Evolutionary conservation across 1,140 invertebrate genomes (phyloP), one percentile per base, ranked within the genome.

Genomic region (Glomeris maerens): DNA sequence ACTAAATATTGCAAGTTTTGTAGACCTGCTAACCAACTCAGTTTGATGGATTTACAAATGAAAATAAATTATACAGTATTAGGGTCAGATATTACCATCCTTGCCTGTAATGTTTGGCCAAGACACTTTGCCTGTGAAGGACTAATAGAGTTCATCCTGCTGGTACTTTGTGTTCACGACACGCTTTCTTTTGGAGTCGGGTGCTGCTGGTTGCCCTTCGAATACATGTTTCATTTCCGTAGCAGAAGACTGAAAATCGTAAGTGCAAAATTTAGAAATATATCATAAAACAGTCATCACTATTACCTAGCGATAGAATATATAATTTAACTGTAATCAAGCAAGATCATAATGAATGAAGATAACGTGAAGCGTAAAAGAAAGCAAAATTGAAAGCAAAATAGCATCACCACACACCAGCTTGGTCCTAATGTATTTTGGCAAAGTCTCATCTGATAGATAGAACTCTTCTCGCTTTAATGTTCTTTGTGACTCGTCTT

Each of bases 401-500:
- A 42, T 42, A 25, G 10, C 10, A 17, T 17, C 31, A 25, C 4
- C 5, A 42, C 60, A 57, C 51, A 69, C 66, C 59, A 71, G 52
- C 58, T 62, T 63, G 5, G 61, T 57, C 55, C 64, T 61, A 27
- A 72, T 60, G 52, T 62, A 60, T 55, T 66, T 68, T n/a, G 71
- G 71, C 13, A 72, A 47, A 21, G 69, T 64, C 50, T 72, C 68
- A 46, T 61, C 53, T 20, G 59, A 50, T 20, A 59, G 50, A 62
- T 66, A 72, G 20, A 72, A 53, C 23, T 69, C 63, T 50, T 68
- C 62, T 27, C 67, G 55, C 49, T 64, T 61, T 20, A 62, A 49
- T 27, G 50, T 55, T 27, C 59, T 50, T 31, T 62, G 55, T 29
- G 62, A 63, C 13, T 60, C 64, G 61, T 72, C 66, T 55, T 70